Percentiles rank a stretch among this genome's conserved stretches.
Conservation (phyloP, 1,140 invertebrate species). For the Gonatopus flavifemur region DNA sequence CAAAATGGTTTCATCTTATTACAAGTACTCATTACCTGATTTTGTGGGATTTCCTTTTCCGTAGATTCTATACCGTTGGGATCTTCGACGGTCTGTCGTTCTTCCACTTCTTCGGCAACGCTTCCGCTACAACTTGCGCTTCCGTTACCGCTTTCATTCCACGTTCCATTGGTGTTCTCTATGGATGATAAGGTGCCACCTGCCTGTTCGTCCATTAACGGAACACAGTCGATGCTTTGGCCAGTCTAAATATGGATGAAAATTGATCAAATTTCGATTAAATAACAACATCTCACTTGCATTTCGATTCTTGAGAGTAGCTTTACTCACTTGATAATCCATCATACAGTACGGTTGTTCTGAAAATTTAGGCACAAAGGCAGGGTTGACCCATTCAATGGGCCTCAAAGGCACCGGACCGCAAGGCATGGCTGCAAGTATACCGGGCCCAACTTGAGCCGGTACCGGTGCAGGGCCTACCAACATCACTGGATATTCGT, state of each 20-base stretch:
- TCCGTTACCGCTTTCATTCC: constrained; percentile 34
- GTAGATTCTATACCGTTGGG: too few relatives aligned
- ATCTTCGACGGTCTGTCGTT: constrained; percentile 8
- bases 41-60: too few relatives aligned
- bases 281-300: not conserved
- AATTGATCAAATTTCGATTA: not conserved
- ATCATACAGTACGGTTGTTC: constrained; percentile 47
- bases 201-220: constrained; percentile 37
- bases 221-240: constrained; percentile 34
- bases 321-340: constrained; percentile 44
- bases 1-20: too few relatives aligned
- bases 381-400: constrained; percentile 58
- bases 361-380: constrained; percentile 48
- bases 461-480: constrained; percentile 45
- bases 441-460: constrained; percentile 41
- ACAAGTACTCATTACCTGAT: too few relatives aligned
- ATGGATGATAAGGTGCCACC: constrained; percentile 12
- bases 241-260: constrained; percentile 29
- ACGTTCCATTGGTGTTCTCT: constrained; percentile 31
- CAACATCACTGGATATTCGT: constrained; percentile 54
- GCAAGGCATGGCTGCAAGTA: constrained; percentile 53
- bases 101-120: constrained; percentile 28
- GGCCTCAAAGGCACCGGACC: constrained; percentile 54
- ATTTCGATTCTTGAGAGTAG: not conserved
- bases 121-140: constrained; percentile 36